Evolutionary conservation across 2,888 invertebrate species (phyloP).

Genomic region (Panorpa germanica): DNA sequence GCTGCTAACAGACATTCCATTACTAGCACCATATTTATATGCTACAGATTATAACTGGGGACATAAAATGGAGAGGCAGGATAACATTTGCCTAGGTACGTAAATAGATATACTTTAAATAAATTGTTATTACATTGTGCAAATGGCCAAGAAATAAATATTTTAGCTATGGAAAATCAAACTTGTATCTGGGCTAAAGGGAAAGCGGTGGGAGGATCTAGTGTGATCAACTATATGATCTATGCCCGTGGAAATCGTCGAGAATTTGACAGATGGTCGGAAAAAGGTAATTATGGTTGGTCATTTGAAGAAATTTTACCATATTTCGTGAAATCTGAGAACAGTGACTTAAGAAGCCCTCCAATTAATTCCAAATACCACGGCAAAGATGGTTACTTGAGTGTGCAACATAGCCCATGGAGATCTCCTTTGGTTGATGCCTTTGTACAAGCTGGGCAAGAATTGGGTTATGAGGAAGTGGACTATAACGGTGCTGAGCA

Average conservation of each 20-base stretch:
- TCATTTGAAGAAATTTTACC: slow-evolving; percentile 24
- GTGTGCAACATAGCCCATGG: slow-evolving; percentile 14
- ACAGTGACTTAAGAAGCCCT: slow-evolving; percentile 22
- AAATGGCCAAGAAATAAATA: slow-evolving; percentile 10
- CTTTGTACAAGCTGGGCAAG: slow-evolving; percentile 13
- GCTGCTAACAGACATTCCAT: slow-evolving; percentile 25
- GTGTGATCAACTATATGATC: slow-evolving; percentile 27
- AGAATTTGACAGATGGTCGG: slow-evolving; percentile 28
- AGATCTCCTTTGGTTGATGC: slow-evolving; percentile 14
- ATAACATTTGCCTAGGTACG: slow-evolving; percentile 34
- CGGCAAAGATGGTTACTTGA: slow-evolving; percentile 14
- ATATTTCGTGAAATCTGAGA: slow-evolving; percentile 22
- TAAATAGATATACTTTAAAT: slow-evolving; percentile 1
- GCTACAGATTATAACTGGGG: too few relatives aligned
- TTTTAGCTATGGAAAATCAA: slow-evolving; percentile 20
- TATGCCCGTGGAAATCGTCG: slow-evolving; percentile 25
- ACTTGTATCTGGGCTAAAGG: slow-evolving; percentile 23
- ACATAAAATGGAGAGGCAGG: too few relatives aligned
- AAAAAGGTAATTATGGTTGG: slow-evolving; percentile 19
- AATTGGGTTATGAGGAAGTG: slow-evolving; percentile 13
- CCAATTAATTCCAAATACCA: slow-evolving; percentile 31
- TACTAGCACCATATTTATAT: slow-evolving; percentile 26
- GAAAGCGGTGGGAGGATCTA: slow-evolving; percentile 28
- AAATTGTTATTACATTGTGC: neutral
- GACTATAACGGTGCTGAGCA: slow-evolving; percentile 16